A percentile compares a stretch with the other conserved stretches of the same genome.
These are phyloP conservation scores for mouse (Mus musculus) DNA, from an alignment of 2,113 vertebrate genomes.

Conservation along the genomic window DNA sequence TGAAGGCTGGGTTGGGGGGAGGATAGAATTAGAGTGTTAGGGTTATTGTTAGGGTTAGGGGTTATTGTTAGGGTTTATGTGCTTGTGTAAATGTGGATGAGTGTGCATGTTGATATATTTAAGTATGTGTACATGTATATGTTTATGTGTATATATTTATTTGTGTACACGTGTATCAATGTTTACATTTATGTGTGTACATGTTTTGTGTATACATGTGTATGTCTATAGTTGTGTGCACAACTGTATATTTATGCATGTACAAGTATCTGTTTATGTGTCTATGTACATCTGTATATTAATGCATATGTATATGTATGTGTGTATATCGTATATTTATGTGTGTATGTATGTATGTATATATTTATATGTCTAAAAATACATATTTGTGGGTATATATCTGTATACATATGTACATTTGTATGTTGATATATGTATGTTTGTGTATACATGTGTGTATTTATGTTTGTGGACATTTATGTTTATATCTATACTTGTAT, in stretches of 20 bases:
- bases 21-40: neutral
- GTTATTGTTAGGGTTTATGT: neutral
- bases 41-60: neutral
- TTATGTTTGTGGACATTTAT: neutral
- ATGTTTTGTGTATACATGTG: neutral
- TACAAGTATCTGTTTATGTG: neutral
- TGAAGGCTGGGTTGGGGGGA: neutral
- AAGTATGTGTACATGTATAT: neutral
- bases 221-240: neutral
- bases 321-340: neutral
- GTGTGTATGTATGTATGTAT: neutral
- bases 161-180: neutral
- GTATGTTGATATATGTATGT: neutral
- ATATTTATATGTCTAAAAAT: neutral
- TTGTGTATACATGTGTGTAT: neutral
- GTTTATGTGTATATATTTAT: neutral
- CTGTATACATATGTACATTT: neutral
- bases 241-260: neutral
- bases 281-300: neutral
- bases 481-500: neutral
- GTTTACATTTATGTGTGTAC: neutral
- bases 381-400: neutral
- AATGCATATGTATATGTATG: neutral
- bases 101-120: neutral
- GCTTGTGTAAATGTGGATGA: neutral